Conservation (phyloP, 2,113 vertebrate species). For the Tachycineta bicolor region DNA sequence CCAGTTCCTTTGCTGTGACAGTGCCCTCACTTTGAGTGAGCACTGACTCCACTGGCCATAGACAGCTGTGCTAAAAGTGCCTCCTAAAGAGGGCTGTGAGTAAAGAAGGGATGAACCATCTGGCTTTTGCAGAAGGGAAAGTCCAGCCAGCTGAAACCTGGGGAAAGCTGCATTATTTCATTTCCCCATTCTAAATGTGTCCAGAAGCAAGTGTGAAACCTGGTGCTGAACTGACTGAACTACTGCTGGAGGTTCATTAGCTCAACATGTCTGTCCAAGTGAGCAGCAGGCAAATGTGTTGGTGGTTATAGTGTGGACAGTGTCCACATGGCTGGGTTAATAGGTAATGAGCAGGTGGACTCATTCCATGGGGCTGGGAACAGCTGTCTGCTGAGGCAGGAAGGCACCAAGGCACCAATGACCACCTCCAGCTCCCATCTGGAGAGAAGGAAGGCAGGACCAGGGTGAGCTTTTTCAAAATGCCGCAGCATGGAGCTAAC, state of each 20-base stretch:
- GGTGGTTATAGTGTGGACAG: not conserved
- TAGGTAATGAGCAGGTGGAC: rapidly evolving
- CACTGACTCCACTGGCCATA: not conserved
- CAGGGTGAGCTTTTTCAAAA: not conserved
- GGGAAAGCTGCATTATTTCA: not conserved
- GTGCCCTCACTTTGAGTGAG: not conserved
- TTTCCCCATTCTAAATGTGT: not conserved
- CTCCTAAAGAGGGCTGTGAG: not conserved
- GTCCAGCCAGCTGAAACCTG: not conserved
- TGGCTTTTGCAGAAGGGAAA: not conserved
- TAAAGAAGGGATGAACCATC: not conserved
- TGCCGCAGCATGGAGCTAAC: not conserved
- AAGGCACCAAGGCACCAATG: not conserved
- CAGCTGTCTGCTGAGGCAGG: not conserved
- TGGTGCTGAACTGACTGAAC: not conserved
- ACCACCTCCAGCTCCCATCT: rapidly evolving
- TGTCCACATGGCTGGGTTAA: rapidly evolving
- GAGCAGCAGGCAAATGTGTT: not conserved
- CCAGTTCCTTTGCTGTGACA: too few relatives aligned
- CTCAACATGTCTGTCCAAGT: rapidly evolving
- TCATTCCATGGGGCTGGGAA: not conserved
- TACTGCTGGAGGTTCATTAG: not conserved
- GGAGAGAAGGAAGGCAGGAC: not conserved
- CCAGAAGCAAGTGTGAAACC: not conserved
- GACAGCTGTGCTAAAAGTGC: not conserved